phyloP scores from a whole-genome alignment of 92 coral and sea anemone species.

The Meandrina meandrites region DNA sequence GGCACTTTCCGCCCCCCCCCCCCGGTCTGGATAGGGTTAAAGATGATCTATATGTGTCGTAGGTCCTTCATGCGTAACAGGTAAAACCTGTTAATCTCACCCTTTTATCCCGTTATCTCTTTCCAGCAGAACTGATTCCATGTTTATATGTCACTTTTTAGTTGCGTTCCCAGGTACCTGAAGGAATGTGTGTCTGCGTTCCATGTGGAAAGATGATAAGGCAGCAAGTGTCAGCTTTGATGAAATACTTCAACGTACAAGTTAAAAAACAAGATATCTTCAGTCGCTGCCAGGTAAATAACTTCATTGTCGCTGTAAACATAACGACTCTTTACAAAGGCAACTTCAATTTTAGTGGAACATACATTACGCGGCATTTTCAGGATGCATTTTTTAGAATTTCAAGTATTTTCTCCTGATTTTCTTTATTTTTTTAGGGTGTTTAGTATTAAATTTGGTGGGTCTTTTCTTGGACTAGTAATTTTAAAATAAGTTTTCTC shows the following conservation, averaged over 20 bases:
- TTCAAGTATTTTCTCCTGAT: no score
- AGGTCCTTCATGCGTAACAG: no score
- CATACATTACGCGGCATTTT: not conserved
- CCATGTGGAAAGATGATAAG: constrained; percentile 72
- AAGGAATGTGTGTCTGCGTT: constrained; percentile 89
- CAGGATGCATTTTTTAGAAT: not conserved
- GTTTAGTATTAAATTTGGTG: not conserved
- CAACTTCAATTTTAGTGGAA: not conserved
- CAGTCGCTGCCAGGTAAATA: constrained; percentile 94
- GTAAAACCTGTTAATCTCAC: no score
- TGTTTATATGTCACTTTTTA: constrained; percentile 9
- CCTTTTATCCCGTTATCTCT: not conserved
- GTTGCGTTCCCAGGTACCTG: constrained; percentile 87
- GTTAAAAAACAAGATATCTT: constrained; percentile 84
- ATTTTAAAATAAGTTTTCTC: not conserved
- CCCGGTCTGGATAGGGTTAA: no score
- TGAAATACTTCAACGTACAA: constrained; percentile 84
- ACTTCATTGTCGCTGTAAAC: not conserved
- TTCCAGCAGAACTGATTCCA: not conserved
- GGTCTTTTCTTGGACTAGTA: not conserved
- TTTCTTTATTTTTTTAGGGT: not conserved
- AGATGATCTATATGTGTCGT: no score
- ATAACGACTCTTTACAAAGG: not conserved
- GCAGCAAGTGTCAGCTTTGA: constrained; percentile 84
- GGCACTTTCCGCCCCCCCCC: no score